These are phyloP conservation scores for Oscheius onirici DNA, from an alignment of 2,888 invertebrate genomes.

Conservation along the genomic window DNA sequence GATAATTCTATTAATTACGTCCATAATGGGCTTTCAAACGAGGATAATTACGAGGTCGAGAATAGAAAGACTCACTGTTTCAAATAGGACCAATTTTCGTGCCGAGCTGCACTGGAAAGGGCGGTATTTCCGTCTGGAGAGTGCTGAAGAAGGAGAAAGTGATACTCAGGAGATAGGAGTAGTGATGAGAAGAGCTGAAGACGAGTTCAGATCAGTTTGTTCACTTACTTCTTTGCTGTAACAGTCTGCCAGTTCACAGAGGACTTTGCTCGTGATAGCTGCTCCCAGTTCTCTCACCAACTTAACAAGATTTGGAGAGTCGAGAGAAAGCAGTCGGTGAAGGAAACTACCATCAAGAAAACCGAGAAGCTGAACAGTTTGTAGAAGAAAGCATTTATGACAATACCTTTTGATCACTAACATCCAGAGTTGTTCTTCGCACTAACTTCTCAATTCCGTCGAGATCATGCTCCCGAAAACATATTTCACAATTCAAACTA, in stretches of 20 bases:
- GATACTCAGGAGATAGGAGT: background rate
- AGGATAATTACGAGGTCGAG: background rate
- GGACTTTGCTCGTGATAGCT: no score
- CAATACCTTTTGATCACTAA: background rate
- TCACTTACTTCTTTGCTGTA: no score
- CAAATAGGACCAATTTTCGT: conserved; percentile 13
- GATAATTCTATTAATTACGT: conserved; percentile 14
- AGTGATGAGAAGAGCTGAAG: background rate
- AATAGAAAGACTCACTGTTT: conserved; percentile 1
- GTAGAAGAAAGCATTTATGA: no score
- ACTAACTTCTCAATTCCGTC: background rate
- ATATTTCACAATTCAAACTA: no score
- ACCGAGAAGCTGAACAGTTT: no score
- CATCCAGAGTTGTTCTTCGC: background rate
- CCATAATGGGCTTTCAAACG: background rate
- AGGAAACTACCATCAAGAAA: no score
- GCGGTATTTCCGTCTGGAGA: background rate
- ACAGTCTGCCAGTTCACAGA: no score
- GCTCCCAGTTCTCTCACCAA: no score
- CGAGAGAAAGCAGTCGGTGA: no score
- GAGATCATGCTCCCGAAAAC: background rate
- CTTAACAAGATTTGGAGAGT: no score
- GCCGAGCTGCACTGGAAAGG: background rate
- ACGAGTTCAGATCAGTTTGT: no score
- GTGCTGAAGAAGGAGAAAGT: background rate